Evolutionary conservation across 1,140 invertebrate genomes (phyloP), one percentile per base, ranked within the genome.

Genomic region (Neodiprion pinetum): DNA sequence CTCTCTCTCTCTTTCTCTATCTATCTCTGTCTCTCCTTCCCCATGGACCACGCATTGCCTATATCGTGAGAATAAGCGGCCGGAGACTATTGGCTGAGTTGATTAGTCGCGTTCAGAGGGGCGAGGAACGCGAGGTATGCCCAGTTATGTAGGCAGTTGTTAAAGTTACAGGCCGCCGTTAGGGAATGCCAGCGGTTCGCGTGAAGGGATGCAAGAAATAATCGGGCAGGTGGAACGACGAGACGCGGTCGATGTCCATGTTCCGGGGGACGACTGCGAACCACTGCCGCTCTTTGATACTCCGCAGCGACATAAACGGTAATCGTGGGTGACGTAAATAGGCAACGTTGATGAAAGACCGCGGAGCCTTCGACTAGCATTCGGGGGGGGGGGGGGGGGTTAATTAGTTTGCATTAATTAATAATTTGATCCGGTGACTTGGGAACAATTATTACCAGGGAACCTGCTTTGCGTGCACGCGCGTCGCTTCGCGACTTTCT

Each of bases 11-110:
- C 0, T 40, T 0, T 40, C 28, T 28, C 28, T 28, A 1, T 5
- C 5, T 5, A 1, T 40, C 14, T 48, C 11, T 23, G 68, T 14
- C 12, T 12, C 12, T 12, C 1, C 49, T 12, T 49, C 80, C 78
- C 79, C 80, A 78, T 80, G 79, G 79, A 76, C 77, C 76, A 79
- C 80, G 76, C 28, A 80, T 81, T 79, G 84, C 84, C 81, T 87
- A 87, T 40, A 40, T 40, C 28, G 28, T 40, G 28, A 40, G 28
- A 40, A 40, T 40, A 40, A 40, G 28, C 1, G 28, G 28, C 28
- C 5, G 28, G 28, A 40, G 28, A 40, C 28, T 40, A 40, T 40
- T 40, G 28, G 28, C 28, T 40, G 28, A 40, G 28, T 40, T 40
- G 28, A 40, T 40, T 40, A 40, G 28, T 1, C 28, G 28, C 28